Percentiles rank a stretch among this genome's conserved stretches.
Evolutionary conservation across 2,888 invertebrate genomes (phyloP).

Genomic region (Melikaiella ostensackeni): DNA sequence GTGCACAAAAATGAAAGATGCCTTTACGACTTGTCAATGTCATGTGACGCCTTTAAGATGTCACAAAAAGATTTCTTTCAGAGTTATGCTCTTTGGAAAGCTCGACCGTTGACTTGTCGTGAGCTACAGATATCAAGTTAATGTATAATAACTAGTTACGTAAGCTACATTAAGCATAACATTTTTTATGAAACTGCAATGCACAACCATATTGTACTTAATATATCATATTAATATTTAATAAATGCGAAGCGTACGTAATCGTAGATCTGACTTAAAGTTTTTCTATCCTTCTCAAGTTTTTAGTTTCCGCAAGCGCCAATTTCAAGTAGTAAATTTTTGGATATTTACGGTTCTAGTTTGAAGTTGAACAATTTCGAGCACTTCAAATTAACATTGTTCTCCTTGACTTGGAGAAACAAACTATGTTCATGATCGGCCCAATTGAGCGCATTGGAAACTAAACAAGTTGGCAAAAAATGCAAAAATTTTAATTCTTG

Average conservation of each 20-base stretch:
- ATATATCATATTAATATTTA: slow-evolving; percentile 69
- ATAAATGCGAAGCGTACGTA: slow-evolving; percentile 66
- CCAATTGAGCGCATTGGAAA: no score
- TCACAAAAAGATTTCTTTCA: neutral
- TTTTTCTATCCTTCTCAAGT: no score
- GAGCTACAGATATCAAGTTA: slow-evolving; percentile 57
- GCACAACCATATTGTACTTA: slow-evolving; percentile 75
- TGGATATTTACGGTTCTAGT: no score
- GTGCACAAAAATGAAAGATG: slow-evolving; percentile 1
- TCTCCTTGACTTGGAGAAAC: no score
- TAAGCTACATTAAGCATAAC: slow-evolving; percentile 68
- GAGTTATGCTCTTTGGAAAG: slow-evolving; percentile 16
- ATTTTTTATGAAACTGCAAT: slow-evolving; percentile 76
- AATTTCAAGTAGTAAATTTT: no score
- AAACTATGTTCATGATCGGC: no score
- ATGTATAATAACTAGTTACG: slow-evolving; percentile 47
- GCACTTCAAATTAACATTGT: no score
- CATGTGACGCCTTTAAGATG: neutral
- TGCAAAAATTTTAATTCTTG: no score
- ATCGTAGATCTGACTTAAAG: slow-evolving; percentile 10
- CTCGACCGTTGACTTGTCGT: slow-evolving; percentile 53
- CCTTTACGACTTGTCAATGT: neutral
- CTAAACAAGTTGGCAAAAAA: no score
- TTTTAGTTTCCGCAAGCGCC: no score
- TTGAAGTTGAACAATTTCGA: no score